A percentile compares a stretch with the other conserved stretches of the same genome.
phyloP scores from a whole-genome alignment of 2,797 vertebrate species.

The Huso huso region DNA sequence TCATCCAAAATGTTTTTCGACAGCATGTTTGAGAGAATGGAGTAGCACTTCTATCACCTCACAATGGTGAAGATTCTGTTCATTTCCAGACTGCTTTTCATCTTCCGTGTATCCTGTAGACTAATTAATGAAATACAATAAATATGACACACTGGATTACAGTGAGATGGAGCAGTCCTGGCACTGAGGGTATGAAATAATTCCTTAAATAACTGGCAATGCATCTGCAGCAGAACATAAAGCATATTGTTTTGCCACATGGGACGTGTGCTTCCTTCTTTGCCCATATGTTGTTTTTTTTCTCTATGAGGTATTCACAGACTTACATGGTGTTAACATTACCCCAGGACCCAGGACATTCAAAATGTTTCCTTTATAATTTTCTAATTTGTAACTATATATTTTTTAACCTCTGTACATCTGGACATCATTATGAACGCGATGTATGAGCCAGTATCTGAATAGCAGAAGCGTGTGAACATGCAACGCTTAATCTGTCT shows the following conservation, averaged over 20 bases:
- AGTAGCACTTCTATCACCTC: background rate
- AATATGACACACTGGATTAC: no score
- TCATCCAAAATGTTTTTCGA: background rate
- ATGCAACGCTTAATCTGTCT: no score
- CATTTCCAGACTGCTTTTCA: no score
- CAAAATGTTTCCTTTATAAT: slow-evolving; percentile 32
- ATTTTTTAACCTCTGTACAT: background rate
- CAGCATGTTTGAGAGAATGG: background rate
- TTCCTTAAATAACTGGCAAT: no score
- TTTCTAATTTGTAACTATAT: slow-evolving; percentile 9
- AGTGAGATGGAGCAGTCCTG: no score
- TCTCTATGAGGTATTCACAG: slow-evolving; percentile 24
- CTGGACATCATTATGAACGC: background rate
- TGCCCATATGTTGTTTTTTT: slow-evolving; percentile 31
- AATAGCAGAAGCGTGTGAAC: no score
- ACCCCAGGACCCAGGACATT: slow-evolving; percentile 13
- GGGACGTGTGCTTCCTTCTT: slow-evolving; percentile 25
- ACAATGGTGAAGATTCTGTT: no score
- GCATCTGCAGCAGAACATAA: background rate
- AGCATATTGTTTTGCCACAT: slow-evolving; percentile 31
- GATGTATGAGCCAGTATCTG: no score
- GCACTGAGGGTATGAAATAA: no score
- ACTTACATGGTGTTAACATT: slow-evolving; percentile 19
- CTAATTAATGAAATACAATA: no score
- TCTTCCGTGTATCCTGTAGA: no score